Evolutionary conservation across 2,888 invertebrate genomes (phyloP), one percentile per base, ranked within the genome.

Genomic region (Eupsilia transversa): DNA sequence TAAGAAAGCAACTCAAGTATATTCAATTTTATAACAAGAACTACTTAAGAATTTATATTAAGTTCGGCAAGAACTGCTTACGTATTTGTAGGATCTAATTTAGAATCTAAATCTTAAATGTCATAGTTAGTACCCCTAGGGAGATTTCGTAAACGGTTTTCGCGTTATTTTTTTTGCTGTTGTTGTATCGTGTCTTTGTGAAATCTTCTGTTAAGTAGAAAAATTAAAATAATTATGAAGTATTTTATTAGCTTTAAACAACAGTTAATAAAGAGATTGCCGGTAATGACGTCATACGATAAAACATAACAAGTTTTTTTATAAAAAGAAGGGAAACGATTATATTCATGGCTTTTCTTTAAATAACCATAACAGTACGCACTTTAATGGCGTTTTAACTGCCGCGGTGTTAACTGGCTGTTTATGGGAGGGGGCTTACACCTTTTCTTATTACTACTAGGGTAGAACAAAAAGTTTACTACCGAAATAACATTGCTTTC

Each of bases 381-480:
- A 59, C n/a, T 81, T 83, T 83, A 81, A 86, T 76, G 80, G 63
- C 3, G 56, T 72, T 87, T 87, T 87, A 86, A 84, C 80, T 74
- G 79, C 86, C 60, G 46, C 70, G 35, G 76, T 72, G 68, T 74
- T 82, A 83, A 82, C 64, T n/a, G 64, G 67, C 77, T 82, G 84
- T 87, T 87, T 85, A 85, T 70, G 77, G 66, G 33, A 52, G 43
- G 43, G 43, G 43, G 72, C 77, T 78, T 72, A 84, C 78, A 86
- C 78, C 77, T 64, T 75, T 69, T 66, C 49, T 77, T 81, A 83
- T 79, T 66, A 65, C 76, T 35, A 33, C 70, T 20, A n/a, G 12
- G 68, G 72, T 63, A 74, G 61, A 69, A 82, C 72, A 65, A 59
- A 77, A 73, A 75, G 38, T 77, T 80, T 81, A 84, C 23, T 66